Base-by-base conservation (phyloP, 2,888 invertebrate species). In the Agrotis segetum region DNA sequence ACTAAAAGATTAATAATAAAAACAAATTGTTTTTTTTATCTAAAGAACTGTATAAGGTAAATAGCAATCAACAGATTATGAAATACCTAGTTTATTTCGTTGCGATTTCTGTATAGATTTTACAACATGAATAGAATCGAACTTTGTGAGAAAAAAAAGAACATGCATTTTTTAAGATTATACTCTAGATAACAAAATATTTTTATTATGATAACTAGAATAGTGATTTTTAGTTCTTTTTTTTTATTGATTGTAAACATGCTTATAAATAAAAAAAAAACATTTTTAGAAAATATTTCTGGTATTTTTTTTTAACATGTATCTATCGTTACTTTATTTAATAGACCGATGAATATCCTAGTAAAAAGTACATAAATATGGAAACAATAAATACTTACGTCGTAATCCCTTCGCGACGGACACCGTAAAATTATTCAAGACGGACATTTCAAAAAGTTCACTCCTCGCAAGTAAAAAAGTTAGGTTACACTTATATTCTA, bases 361-460 rank as follows among this genome's bases (percentile, higher is more conserved):
- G 1, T 3, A 17, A n/a, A 50, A 56, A 50, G 5, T 34, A 55
- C 0, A 2, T n/a, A n/a, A 62, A 44, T 24, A 24, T 73, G 58
- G 24, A 69, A 77, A 69, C 14, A 81, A 50, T n/a, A 6, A 75
- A 63, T 91, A 96, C 96, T 95, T 85, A 96, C 96, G 92, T 64
- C 92, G 87, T 66, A 95, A 85, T 75, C 94, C 92, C 79, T 92
- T 94, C 7, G 93, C 93, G 61, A 96, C 90, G 7, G 92, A 92
- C 74, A 95, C 95, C 40, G 93, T 92, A 74, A 96, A 95, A 75
- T 95, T 96, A 81, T 95, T 96, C 47, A 96, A 80, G 84, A 94
- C 92, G 76, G 95, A 95, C 95, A 95, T 96, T 62, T 74, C 71
- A 67, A 67, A 79, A 71, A 81, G 65, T 67, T 78, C 65, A 76